phyloP scores from a whole-genome alignment of 2,113 vertebrate species.

The Rhegmatorhina hoffmannsi region DNA sequence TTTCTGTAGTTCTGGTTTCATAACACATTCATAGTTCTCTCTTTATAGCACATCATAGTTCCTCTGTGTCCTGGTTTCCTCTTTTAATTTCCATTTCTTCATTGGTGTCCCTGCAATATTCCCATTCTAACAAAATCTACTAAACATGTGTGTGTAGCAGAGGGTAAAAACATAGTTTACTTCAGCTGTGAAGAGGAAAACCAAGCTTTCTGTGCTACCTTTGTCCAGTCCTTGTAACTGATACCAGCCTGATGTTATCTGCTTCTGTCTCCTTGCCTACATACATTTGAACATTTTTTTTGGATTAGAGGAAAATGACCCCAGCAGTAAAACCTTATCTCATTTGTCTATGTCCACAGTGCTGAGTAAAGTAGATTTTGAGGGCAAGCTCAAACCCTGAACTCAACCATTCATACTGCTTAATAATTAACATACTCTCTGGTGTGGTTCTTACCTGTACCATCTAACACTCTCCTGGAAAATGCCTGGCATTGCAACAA shows the following conservation, averaged over 20 bases:
- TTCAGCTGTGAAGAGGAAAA: neutral
- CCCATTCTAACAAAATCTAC: neutral
- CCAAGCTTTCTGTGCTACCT: neutral
- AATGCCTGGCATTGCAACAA: neutral
- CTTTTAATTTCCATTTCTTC: neutral
- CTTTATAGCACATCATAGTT: neutral
- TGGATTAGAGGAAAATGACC: neutral
- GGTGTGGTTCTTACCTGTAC: neutral
- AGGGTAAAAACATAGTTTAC: neutral
- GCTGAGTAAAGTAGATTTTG: neutral
- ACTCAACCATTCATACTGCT: neutral
- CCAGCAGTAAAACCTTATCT: conserved; percentile 43
- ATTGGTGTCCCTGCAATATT: neutral
- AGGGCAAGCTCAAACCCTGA: neutral
- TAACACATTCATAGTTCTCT: neutral
- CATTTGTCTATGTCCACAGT: neutral
- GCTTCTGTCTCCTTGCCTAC: neutral
- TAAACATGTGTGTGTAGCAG: neutral
- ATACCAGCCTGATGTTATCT: neutral
- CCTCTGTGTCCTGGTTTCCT: neutral
- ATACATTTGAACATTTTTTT: neutral
- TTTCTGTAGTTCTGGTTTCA: neutral
- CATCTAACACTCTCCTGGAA: neutral
- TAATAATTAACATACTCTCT: conserved; percentile 19
- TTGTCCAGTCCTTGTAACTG: neutral